Conservation (phyloP, 2,113 vertebrate species). For the Engystomops pustulosus region DNA sequence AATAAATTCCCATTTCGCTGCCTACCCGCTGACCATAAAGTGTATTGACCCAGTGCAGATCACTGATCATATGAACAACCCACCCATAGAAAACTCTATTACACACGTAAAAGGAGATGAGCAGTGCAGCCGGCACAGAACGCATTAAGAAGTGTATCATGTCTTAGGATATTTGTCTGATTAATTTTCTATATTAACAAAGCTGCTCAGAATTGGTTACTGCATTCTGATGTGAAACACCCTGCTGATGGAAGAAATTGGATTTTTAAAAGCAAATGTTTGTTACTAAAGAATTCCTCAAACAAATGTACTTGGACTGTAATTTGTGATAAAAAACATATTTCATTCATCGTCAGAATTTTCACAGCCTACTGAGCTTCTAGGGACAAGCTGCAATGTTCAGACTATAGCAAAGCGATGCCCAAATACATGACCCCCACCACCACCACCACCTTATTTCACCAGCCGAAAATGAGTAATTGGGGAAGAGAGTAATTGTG, state of each 20-base stretch:
- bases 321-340: conserved; percentile 14
- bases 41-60: conserved; percentile 11
- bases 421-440: not conserved
- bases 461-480: conserved; percentile 22
- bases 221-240: conserved; percentile 24
- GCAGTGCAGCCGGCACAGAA: conserved; percentile 5
- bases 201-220: conserved; percentile 32
- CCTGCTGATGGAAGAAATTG: conserved; percentile 55
- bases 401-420: not conserved
- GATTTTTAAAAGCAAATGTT: conserved; percentile 49
- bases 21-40: conserved; percentile 26
- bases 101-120: conserved; percentile 25
- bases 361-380: conserved; percentile 1
- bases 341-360: conserved; percentile 8
- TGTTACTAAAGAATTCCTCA: conserved; percentile 31
- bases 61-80: conserved; percentile 21
- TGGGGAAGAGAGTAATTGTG: not conserved
- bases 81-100: conserved; percentile 32
- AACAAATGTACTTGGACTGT: conserved; percentile 22
- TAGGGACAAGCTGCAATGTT: conserved; percentile 8
- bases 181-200: conserved; percentile 42
- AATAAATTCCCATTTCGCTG: not conserved
- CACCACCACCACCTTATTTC: not conserved
- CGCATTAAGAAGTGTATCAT: conserved; percentile 17
- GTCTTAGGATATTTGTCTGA: conserved; percentile 28